A percentile compares a stretch with the other conserved stretches of the same genome.
These are phyloP conservation scores for Hemicrepidius hirtus DNA, from an alignment of 2,888 invertebrate species.

Conservation along the genomic window DNA sequence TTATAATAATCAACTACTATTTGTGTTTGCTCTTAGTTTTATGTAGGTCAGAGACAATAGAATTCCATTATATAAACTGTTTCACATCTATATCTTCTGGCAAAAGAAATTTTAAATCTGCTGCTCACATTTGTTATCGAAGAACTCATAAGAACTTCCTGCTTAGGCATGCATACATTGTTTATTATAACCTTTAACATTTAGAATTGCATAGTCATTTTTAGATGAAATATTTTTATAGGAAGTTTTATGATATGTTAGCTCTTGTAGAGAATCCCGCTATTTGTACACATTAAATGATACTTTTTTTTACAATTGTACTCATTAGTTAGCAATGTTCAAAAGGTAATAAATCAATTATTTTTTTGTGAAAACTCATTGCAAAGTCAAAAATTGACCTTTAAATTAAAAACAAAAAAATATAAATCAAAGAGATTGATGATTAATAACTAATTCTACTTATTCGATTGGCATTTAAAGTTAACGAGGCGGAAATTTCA, in stretches of 20 bases:
- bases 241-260: neutral
- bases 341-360: neutral
- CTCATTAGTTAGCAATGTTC: constrained; percentile 4
- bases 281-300: neutral
- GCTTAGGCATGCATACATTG: constrained; percentile 19
- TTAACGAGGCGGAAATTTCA: constrained; percentile 26
- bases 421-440: constrained; percentile 14
- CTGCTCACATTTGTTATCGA: constrained; percentile 9
- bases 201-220: constrained; percentile 40
- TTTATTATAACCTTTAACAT: constrained; percentile 39
- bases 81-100: neutral
- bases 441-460: constrained; percentile 18
- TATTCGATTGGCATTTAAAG: constrained; percentile 18
- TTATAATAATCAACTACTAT: no score
- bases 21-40: no score
- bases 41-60: no score
- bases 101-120: neutral
- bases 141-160: constrained; percentile 31
- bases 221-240: constrained; percentile 31
- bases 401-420: constrained; percentile 12
- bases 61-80: neutral
- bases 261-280: neutral
- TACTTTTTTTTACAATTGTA: neutral
- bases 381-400: constrained; percentile 15
- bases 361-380: neutral